phyloP scores from a whole-genome alignment of 2,113 vertebrate genomes.

The Calonectris borealis region DNA sequence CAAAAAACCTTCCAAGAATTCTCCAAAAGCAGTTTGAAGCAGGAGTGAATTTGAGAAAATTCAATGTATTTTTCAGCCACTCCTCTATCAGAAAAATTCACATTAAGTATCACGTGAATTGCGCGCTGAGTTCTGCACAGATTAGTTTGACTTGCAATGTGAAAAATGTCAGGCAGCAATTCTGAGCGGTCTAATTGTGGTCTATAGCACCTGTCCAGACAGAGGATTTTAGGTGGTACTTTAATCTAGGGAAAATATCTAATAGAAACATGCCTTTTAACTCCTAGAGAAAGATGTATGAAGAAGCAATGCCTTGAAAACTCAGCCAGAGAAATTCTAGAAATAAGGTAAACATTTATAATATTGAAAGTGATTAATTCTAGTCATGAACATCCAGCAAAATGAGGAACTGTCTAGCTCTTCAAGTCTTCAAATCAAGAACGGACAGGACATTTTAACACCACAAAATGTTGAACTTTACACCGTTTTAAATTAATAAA shows the following conservation, averaged over 20 bases:
- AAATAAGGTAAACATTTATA: not conserved
- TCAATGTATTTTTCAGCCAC: not conserved
- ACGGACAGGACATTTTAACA: not conserved
- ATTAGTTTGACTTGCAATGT: not conserved
- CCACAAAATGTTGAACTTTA: not conserved
- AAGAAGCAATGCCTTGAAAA: not conserved
- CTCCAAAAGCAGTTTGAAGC: not conserved
- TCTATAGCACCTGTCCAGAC: not conserved
- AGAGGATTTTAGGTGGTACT: not conserved
- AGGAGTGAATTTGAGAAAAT: not conserved
- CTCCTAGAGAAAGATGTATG: not conserved
- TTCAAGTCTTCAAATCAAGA: not conserved
- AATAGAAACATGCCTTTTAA: not conserved
- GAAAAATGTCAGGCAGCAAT: not conserved
- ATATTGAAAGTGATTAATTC: not conserved
- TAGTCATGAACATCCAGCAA: not conserved
- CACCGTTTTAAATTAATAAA: not conserved
- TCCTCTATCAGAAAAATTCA: not conserved
- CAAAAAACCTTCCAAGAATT: not conserved
- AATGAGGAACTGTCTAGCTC: not conserved
- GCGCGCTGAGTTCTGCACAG: not conserved
- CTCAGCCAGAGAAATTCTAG: not conserved
- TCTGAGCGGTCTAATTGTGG: not conserved
- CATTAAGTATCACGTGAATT: not conserved
- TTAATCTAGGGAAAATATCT: not conserved